Evolutionary conservation across 2,888 invertebrate species (phyloP).

Genomic region (Mactromeris polynyma): DNA sequence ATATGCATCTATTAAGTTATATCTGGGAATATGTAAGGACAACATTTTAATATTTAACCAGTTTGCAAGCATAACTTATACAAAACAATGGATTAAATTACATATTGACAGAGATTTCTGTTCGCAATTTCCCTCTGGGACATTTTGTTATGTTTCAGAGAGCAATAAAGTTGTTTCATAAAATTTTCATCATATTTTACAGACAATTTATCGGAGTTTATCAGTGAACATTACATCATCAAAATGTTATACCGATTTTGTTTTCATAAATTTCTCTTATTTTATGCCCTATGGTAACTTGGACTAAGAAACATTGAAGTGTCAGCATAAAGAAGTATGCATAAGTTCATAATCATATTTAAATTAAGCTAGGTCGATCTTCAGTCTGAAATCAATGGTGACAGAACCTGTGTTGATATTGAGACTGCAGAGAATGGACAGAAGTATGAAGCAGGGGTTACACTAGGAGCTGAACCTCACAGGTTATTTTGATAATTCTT

Average conservation of each 20-base stretch:
- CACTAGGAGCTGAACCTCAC: no score
- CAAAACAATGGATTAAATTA: neutral
- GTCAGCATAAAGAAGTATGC: no score
- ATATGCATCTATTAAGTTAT: no score
- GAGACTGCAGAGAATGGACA: no score
- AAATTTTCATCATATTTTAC: conserved; percentile 1
- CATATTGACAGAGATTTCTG: neutral
- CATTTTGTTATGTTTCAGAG: neutral
- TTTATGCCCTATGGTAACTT: neutral
- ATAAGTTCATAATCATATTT: no score
- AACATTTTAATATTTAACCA: conserved; percentile 1
- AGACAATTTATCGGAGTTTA: neutral
- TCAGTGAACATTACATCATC: neutral
- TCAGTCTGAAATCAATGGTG: no score
- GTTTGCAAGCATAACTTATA: neutral
- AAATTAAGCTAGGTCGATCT: no score
- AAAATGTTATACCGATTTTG: neutral
- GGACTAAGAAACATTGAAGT: no score
- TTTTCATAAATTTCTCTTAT: neutral
- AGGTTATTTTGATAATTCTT: no score
- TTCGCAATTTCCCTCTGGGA: neutral
- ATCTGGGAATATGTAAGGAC: no score
- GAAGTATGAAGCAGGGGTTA: no score
- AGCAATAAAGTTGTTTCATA: neutral
- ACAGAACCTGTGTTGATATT: no score